A percentile compares a stretch with the other conserved stretches of the same genome.
phyloP scores from a whole-genome alignment of 2,888 invertebrate genomes.

The Agrochola lota region DNA sequence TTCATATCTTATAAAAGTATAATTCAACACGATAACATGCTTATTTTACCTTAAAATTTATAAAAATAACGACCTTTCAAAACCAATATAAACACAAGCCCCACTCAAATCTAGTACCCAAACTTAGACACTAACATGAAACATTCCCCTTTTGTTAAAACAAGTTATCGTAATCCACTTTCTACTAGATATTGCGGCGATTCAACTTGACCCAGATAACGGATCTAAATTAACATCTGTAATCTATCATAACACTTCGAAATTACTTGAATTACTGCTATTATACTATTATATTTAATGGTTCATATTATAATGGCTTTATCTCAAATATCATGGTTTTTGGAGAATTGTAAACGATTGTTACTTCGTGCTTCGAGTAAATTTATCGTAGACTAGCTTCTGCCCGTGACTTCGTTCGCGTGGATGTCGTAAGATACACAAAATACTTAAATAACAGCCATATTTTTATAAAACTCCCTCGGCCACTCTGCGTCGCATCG shows the following conservation, averaged over 20 bases:
- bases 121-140: constrained; percentile 17
- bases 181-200: constrained; percentile 64
- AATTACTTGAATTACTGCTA: constrained; percentile 48
- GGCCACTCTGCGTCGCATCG: no score
- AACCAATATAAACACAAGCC: not conserved
- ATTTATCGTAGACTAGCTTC: not conserved
- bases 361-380: constrained; percentile 1
- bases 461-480: no score
- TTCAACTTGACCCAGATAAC: constrained; percentile 68
- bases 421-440: no score
- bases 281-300: constrained; percentile 54
- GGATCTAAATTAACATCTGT: constrained; percentile 64
- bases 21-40: not conserved
- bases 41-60: not conserved
- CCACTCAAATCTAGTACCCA: constrained; percentile 23
- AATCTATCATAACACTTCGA: constrained; percentile 59
- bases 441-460: no score
- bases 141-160: constrained; percentile 57
- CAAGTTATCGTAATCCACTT: constrained; percentile 68
- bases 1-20: not conserved
- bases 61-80: not conserved
- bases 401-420: not conserved
- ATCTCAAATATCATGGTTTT: constrained; percentile 42
- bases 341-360: constrained; percentile 29
- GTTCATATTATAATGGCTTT: constrained; percentile 44